Percentiles rank a stretch among this genome's conserved stretches.
Conservation (phyloP, 2,797 vertebrate species). For the Channa striata region DNA sequence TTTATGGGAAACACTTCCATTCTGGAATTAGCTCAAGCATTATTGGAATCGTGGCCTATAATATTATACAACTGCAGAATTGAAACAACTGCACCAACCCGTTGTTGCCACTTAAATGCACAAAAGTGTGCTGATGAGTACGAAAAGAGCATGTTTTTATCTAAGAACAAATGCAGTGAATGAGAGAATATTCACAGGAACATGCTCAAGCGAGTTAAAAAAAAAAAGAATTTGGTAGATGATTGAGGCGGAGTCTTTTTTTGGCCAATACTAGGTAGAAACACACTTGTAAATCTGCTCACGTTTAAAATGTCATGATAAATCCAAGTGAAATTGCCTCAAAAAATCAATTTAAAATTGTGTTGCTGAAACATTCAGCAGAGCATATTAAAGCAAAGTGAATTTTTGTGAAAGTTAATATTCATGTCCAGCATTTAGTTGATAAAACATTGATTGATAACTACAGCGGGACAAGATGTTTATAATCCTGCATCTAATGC, state of each 20-base stretch:
- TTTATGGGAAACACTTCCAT: too few relatives aligned
- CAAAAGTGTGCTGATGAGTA: too few relatives aligned
- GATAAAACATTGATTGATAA: not conserved
- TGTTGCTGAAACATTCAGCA: not conserved
- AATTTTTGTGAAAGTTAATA: slow-evolving; percentile 10
- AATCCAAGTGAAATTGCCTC: not conserved
- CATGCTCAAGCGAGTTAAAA: too few relatives aligned
- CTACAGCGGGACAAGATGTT: not conserved
- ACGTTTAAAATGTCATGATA: slow-evolving; percentile 4
- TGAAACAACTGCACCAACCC: too few relatives aligned
- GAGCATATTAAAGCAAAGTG: not conserved
- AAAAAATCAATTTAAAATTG: not conserved
- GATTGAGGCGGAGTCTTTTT: slow-evolving; percentile 1
- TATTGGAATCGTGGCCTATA: too few relatives aligned
- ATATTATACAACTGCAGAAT: too few relatives aligned
- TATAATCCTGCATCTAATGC: not conserved
- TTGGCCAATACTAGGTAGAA: slow-evolving; percentile 1
- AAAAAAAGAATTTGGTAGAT: too few relatives aligned
- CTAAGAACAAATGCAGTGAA: too few relatives aligned
- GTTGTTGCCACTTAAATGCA: too few relatives aligned
- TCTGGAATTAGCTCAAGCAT: too few relatives aligned
- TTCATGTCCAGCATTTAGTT: slow-evolving; percentile 7
- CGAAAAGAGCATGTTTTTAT: too few relatives aligned
- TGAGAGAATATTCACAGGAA: too few relatives aligned
- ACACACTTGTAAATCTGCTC: not conserved